Conservation (phyloP, 2,888 invertebrate species). For the Urechis unicinctus region DNA sequence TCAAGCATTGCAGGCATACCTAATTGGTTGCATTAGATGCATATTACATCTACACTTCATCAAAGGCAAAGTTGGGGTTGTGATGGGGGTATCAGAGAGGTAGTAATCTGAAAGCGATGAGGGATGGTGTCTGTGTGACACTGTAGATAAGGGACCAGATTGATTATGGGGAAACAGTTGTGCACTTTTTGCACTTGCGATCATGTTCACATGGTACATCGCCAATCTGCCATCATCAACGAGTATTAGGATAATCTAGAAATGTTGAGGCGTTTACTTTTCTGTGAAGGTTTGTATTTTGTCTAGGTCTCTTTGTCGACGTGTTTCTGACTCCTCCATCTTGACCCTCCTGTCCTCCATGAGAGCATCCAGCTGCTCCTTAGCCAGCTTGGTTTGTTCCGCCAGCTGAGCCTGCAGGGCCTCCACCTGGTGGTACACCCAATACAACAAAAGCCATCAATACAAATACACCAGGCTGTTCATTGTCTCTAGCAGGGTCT, state of each 20-base stretch:
- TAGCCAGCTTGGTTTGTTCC: slow-evolving; percentile 47
- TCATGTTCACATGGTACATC: too few species aligned
- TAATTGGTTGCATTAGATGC: too few species aligned
- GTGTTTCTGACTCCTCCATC: slow-evolving; percentile 46
- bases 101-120: too few species aligned
- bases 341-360: slow-evolving; percentile 47
- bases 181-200: too few species aligned
- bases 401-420: slow-evolving; percentile 38
- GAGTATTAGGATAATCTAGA: too few species aligned
- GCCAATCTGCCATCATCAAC: too few species aligned
- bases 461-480: not conserved
- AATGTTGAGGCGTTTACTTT: slow-evolving; percentile 33
- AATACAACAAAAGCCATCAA: not conserved
- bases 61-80: too few species aligned
- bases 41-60: too few species aligned
- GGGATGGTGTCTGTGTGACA: too few species aligned
- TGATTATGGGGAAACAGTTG: not conserved
- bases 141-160: too few species aligned
- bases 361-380: slow-evolving; percentile 47
- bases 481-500: not conserved
- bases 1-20: not conserved
- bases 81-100: too few species aligned
- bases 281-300: slow-evolving; percentile 46
- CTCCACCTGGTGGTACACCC: slow-evolving; percentile 8
- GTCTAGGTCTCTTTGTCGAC: slow-evolving; percentile 44